Base-by-base conservation (phyloP, 2,797 vertebrate genomes). In the Anomalospiza imberbis region DNA sequence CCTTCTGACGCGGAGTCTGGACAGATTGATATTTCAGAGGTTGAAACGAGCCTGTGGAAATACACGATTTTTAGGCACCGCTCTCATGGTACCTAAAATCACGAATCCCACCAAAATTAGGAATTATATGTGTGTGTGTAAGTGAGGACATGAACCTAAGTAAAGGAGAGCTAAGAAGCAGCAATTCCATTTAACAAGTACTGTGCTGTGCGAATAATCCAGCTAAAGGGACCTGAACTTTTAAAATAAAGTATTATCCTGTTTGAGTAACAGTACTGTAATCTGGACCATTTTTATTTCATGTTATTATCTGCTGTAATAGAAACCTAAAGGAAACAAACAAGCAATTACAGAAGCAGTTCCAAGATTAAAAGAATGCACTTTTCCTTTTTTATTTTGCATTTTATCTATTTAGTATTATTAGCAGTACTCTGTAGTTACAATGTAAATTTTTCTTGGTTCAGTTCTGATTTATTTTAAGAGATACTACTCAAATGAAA, bases 391-490 rank as follows among this genome's bases (percentile, higher is more conserved):
- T 86, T 66, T 74, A 34, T 7, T 50, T 8, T 55, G 5, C 42
- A 5, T 54, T 77, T 67, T 32, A 26, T 44, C 16, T 47, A 8
- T 63, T 67, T 77, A 6, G 6, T 66, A 24, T 63, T 85, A 25
- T 13, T 84, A 85, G n/a, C 6, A 72, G 25, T 74, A n/a, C 6
- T 66, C 5, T 34, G 11, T 10, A 76, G 34, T 87, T 85, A 48
- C 4, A 83, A 29, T 34, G 12, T 17, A 55, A 75, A 58, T 58
- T 18, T 34, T 63, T 21, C 25, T 68, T 65, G 32, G 2, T 44
- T 71, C 10, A 54, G n/a, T 91, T 61, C 53, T 17, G 79, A 29
- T 55, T 57, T 79, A 88, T 78, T 93, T 94, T 34, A 53, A 61
- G 28, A 68, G 8, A 50, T 16, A 50, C 60, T 71, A 76, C 29